These are phyloP conservation scores for Drosophila ezoana DNA, from an alignment of 2,888 invertebrate genomes.

Conservation along the genomic window DNA sequence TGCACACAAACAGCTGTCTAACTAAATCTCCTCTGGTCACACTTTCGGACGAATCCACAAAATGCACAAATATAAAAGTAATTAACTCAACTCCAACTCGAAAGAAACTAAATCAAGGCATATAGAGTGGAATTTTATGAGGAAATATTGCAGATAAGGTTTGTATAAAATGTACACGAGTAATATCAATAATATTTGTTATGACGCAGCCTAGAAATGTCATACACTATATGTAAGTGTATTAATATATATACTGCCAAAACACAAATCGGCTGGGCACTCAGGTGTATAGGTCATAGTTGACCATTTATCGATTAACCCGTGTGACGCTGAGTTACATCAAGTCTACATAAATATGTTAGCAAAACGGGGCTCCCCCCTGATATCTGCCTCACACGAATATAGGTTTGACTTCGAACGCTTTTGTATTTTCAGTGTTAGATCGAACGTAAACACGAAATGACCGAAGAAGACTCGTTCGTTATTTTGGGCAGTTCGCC, in stretches of 20 bases:
- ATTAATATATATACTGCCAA: background rate
- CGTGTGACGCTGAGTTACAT: background rate
- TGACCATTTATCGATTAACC: conserved; percentile 27
- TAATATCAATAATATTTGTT: conserved; percentile 9
- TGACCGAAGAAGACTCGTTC: conserved; percentile 84
- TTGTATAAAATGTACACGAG: conserved; percentile 7
- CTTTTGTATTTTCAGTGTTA: conserved; percentile 19
- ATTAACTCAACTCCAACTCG: background rate
- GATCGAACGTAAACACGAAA: conserved; percentile 20
- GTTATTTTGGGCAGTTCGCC: conserved; percentile 83
- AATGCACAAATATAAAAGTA: conserved; percentile 26
- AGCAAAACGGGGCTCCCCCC: conserved; percentile 45
- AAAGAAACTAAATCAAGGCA: background rate
- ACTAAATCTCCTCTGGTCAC: conserved; percentile 13
- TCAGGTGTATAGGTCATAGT: conserved; percentile 3
- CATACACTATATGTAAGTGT: background rate
- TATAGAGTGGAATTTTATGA: background rate
- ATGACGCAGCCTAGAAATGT: conserved; percentile 38
- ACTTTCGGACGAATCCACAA: conserved; percentile 7
- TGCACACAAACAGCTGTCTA: conserved; percentile 27
- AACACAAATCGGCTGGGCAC: background rate
- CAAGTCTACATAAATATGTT: background rate
- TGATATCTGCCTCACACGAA: background rate
- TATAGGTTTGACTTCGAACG: background rate
- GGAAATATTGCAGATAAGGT: conserved; percentile 27